Evolutionary conservation across 2,113 vertebrate species (phyloP), one percentile per base, ranked within the genome.

Genomic region (Rhinolophus ferrumequinum): DNA sequence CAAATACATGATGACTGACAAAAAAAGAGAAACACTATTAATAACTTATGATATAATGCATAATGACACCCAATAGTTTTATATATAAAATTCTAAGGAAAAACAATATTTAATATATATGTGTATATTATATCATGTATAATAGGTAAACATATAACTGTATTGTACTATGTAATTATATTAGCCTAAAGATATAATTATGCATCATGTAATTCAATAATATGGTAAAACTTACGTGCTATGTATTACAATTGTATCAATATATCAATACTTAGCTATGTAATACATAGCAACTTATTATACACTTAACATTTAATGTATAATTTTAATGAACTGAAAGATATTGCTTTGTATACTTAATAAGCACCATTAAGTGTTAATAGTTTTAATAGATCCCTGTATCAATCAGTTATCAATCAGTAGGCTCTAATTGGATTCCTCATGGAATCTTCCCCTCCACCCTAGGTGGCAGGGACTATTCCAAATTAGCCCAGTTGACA

Each of bases 11-110:
- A 44, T 21, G 70, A 91, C 88, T 47, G 84, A 83, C 24, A 54
- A 73, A 75, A 86, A 82, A 70, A 72, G 80, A 80, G 33, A 90
- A 89, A 64, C 10, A 22, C 93, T 92, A 91, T 86, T 81, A 89
- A 79, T 89, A 92, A 44, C 77, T 80, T 90, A 88, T 94, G 90
- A 94, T 87, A n/a, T 76, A 83, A 94, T 62, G 76, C 54, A 84
- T 33, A 69, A 38, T 89, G 56, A 90, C 72, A 85, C 41, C 41
- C 75, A 94, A 91, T 85, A 58, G 79, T 82, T 85, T 83, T 47
- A 64, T 3, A 81, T n/a, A 52, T 52, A 52, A 52, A 52, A 52
- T 52, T 76, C 38, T 82, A 75, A 95, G 30, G 75, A 83, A 83
- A 92, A 95, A 64, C 22, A 72, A 58, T 77, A 85, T 66, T 90